Conservation (phyloP, 2,888 invertebrate species). For the Cantharis rufa region DNA sequence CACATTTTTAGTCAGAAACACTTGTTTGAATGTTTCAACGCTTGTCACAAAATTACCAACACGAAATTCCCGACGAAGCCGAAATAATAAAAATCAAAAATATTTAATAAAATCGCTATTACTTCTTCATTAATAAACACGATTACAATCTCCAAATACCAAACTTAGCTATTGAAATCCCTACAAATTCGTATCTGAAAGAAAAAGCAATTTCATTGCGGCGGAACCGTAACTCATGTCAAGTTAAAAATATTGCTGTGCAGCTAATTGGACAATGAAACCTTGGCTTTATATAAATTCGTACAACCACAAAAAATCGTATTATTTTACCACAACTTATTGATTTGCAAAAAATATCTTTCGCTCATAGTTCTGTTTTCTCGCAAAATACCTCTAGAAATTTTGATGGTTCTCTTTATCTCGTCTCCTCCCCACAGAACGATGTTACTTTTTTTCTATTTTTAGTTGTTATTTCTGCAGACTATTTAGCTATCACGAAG, state of each 20-base stretch:
- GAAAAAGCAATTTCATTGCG: constrained; percentile 11
- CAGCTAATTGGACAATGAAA: constrained; percentile 16
- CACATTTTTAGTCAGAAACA: constrained; percentile 18
- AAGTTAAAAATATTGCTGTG: constrained; percentile 10
- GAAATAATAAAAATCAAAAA: too few relatives aligned
- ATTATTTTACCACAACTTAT: background rate
- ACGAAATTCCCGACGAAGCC: background rate
- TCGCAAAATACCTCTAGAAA: too few relatives aligned
- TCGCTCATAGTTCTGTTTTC: background rate
- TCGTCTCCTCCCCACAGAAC: background rate
- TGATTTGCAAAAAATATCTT: background rate
- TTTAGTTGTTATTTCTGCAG: background rate
- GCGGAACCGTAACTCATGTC: constrained; percentile 13
- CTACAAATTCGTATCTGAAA: constrained; percentile 2
- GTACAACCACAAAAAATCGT: background rate
- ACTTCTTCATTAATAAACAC: background rate
- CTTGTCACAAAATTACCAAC: constrained; percentile 8
- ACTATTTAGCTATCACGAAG: background rate
- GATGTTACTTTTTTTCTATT: background rate
- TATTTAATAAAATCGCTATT: background rate
- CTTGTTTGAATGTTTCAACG: constrained; percentile 14
- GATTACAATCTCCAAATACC: background rate
- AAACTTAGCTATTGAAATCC: background rate
- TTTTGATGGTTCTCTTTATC: too few relatives aligned
- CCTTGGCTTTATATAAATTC: constrained; percentile 1